Evolutionary conservation across 2,888 invertebrate species (phyloP).

Genomic region (Catocala fraxini): DNA sequence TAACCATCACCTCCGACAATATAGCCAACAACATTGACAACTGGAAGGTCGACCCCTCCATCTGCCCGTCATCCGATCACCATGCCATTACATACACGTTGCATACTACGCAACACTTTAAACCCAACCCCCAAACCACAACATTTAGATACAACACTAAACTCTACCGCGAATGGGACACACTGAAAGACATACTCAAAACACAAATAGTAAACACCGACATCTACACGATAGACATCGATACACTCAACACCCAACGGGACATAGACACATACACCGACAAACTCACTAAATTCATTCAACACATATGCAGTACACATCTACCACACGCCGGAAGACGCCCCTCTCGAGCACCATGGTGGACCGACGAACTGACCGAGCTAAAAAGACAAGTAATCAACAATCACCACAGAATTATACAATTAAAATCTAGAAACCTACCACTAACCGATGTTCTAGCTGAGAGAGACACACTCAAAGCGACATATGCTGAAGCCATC

Average conservation of each 20-base stretch:
- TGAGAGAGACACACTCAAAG: background rate
- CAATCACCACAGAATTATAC: conserved; percentile 14
- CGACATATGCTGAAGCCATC: background rate
- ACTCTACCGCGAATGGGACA: background rate
- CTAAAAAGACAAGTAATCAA: background rate
- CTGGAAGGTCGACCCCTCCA: background rate
- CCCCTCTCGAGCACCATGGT: background rate
- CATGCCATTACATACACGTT: background rate
- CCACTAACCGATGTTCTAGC: conserved; percentile 5
- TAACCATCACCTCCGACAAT: background rate
- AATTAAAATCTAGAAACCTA: background rate
- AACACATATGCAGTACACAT: background rate
- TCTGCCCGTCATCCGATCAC: background rate
- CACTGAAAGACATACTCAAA: background rate
- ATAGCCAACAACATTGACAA: background rate
- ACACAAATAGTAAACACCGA: background rate
- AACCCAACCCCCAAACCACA: background rate
- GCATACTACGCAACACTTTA: background rate
- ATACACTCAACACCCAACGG: background rate
- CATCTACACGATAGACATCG: background rate
- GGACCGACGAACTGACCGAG: background rate
- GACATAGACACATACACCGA: background rate
- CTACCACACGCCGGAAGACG: background rate
- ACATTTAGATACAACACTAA: background rate
- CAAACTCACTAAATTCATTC: background rate